Percentiles rank a stretch among this genome's conserved stretches.
These are phyloP conservation scores for Gambelia wislizenii DNA, from an alignment of 2,797 vertebrate genomes.

Conservation along the genomic window DNA sequence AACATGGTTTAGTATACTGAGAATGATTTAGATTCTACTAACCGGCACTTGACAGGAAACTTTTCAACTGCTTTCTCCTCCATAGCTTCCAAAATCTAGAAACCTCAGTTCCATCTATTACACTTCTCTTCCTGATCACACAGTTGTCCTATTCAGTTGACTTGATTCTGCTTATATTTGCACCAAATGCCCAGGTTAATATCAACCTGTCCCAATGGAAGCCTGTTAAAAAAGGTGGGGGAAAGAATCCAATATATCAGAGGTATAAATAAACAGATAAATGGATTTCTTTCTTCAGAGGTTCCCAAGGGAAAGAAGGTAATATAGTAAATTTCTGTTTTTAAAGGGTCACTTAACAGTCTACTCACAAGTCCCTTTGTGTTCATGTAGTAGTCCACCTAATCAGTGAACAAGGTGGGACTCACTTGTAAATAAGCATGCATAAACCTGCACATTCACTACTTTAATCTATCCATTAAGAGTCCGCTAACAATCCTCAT, in stretches of 20 bases:
- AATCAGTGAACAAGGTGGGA: not conserved
- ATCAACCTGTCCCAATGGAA: not conserved
- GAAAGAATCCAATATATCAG: not conserved
- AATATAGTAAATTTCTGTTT: not conserved
- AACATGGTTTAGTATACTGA: not conserved
- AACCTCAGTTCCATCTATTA: slow-evolving; percentile 65
- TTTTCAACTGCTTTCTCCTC: slow-evolving; percentile 47
- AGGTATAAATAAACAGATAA: not conserved
- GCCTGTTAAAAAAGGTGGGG: slow-evolving; percentile 14
- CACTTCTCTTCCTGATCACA: not conserved
- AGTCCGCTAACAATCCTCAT: not conserved
- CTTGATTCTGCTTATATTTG: slow-evolving; percentile 44
- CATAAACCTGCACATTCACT: no score
- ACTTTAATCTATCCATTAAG: not conserved
- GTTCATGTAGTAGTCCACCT: not conserved
- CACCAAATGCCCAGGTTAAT: slow-evolving; percentile 9
- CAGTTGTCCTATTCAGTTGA: slow-evolving; percentile 61
- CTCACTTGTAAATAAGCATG: not conserved
- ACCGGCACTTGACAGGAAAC: slow-evolving; percentile 59
- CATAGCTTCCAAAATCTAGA: slow-evolving; percentile 45
- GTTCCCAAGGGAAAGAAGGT: not conserved
- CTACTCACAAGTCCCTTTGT: not conserved
- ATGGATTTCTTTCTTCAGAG: not conserved
- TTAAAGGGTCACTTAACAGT: not conserved
- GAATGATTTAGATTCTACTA: not conserved